phyloP scores from a whole-genome alignment of 1,140 invertebrate genomes.

The Drosophila ironensis region DNA sequence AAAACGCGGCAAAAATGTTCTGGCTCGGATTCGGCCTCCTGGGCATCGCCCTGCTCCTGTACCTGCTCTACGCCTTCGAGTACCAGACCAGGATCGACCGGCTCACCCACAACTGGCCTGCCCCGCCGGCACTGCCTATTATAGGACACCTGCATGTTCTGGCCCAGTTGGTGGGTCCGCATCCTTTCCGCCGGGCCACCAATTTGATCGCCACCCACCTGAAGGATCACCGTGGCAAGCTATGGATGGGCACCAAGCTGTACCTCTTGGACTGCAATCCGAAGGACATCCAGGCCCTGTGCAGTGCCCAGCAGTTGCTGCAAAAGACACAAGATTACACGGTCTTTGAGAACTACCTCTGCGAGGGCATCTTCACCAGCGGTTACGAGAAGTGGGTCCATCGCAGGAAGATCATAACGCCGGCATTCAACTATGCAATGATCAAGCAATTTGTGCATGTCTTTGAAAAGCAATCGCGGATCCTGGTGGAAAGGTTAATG shows the following conservation, averaged over 20 bases:
- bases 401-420: constrained; percentile 91
- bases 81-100: constrained; percentile 42
- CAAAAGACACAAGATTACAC: constrained; percentile 82
- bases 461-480: constrained; percentile 44
- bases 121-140: constrained; percentile 40
- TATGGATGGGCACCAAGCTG: constrained; percentile 59
- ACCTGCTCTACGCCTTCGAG: constrained; percentile 21
- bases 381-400: constrained; percentile 89
- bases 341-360: constrained; percentile 86
- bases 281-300: constrained; percentile 63
- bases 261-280: constrained; percentile 65
- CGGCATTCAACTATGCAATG: constrained; percentile 94
- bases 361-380: constrained; percentile 86
- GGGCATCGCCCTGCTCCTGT: neutral
- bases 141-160: constrained; percentile 62
- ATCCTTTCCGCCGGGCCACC: constrained; percentile 24
- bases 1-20: constrained; percentile 31
- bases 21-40: constrained; percentile 27
- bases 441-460: constrained; percentile 46
- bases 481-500: constrained; percentile 22
- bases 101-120: constrained; percentile 57
- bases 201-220: constrained; percentile 32
- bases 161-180: constrained; percentile 36
- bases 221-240: constrained; percentile 59
- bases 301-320: constrained; percentile 80